These are phyloP conservation scores for Bombus polaris DNA, from an alignment of 1,140 invertebrate species.

Conservation along the genomic window DNA sequence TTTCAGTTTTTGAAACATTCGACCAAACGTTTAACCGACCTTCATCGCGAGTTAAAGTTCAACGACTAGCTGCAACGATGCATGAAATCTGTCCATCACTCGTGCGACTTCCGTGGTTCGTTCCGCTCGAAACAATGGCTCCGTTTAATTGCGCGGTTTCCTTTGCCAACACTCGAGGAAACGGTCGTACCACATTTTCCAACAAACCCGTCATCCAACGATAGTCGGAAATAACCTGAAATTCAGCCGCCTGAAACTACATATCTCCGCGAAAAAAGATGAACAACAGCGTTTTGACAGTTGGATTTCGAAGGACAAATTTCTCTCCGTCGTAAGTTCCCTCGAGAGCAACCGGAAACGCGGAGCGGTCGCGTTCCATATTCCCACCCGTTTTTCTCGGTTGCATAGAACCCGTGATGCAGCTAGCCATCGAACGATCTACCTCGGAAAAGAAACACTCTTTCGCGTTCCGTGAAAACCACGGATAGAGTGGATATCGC, in stretches of 20 bases:
- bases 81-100: background rate
- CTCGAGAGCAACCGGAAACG: constrained; percentile 3
- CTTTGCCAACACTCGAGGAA: constrained; percentile 10
- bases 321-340: background rate
- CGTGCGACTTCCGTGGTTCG: constrained; percentile 14
- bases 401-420: background rate
- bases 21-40: too few relatives aligned
- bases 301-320: background rate
- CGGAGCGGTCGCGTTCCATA: constrained; percentile 23
- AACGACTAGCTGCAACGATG: background rate
- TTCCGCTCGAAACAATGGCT: constrained; percentile 22
- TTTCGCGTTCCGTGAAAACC: constrained; percentile 4
- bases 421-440: constrained; percentile 29
- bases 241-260: background rate
- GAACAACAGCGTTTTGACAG: background rate
- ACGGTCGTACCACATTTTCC: background rate
- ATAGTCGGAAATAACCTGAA: background rate
- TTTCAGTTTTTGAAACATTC: background rate
- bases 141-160: constrained; percentile 26
- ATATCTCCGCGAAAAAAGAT: background rate
- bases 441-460: background rate
- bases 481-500: constrained; percentile 20
- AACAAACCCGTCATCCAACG: background rate
- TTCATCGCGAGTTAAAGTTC: background rate
- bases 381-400: constrained; percentile 4